Conservation (phyloP, 2,113 vertebrate genomes). For the Sialia sialis region DNA sequence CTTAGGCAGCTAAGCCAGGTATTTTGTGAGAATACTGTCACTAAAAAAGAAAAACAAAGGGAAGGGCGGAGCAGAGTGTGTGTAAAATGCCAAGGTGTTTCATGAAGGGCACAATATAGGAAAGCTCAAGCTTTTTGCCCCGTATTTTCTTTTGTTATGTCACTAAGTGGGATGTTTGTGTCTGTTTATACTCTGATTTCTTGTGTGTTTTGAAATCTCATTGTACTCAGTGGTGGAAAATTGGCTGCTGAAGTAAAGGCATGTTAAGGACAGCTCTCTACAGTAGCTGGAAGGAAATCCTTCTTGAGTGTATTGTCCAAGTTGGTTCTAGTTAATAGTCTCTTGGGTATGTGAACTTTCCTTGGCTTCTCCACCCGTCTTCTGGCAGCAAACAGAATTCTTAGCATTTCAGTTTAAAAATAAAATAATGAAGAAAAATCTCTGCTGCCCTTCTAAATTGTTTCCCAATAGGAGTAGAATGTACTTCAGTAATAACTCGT, state of each 20-base stretch:
- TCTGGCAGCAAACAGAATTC: conserved; percentile 6
- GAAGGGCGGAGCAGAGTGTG: neutral
- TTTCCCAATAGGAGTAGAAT: neutral
- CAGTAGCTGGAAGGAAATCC: conserved; percentile 66
- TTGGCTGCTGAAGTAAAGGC: conserved; percentile 49
- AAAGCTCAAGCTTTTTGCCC: neutral
- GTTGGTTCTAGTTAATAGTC: conserved; percentile 25
- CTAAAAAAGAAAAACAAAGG: neutral
- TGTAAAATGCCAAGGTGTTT: neutral
- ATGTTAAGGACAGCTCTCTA: conserved; percentile 43
- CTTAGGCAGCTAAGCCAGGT: neutral
- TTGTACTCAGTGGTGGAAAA: conserved; percentile 53
- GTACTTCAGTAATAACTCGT: neutral
- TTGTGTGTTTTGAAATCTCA: conserved; percentile 47
- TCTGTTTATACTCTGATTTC: conserved; percentile 42
- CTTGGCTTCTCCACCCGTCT: conserved; percentile 54
- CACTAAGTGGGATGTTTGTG: conserved; percentile 51
- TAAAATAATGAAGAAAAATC: neutral
- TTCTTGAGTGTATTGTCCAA: conserved; percentile 52
- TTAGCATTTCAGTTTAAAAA: neutral
- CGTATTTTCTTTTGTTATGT: conserved; percentile 3
- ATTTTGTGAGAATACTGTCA: neutral
- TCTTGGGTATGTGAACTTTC: conserved; percentile 45
- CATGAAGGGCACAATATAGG: neutral
- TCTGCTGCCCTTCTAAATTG: neutral